Percentiles rank a stretch among this genome's conserved stretches.
Conservation (phyloP, 2,113 vertebrate genomes). For the Pseudorectes ferrugineus region DNA sequence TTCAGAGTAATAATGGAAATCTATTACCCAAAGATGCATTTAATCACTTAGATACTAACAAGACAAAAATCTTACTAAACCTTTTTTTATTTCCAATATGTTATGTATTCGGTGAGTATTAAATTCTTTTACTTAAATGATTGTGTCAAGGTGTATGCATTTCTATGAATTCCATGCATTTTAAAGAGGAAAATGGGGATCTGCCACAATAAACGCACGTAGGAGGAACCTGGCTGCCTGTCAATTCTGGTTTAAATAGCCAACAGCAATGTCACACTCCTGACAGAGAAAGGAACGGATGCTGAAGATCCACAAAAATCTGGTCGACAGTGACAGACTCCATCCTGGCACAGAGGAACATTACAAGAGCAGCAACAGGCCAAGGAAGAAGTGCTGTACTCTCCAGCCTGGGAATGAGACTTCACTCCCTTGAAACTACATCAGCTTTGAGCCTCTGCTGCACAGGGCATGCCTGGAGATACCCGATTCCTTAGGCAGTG, state of each 20-base stretch:
- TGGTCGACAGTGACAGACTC: neutral
- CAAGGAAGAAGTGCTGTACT: neutral
- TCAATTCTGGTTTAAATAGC: neutral
- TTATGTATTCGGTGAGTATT: neutral
- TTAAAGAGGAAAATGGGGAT: neutral
- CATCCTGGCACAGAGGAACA: neutral
- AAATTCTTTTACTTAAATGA: neutral
- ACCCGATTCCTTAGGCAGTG: neutral
- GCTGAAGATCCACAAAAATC: neutral
- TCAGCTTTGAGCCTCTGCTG: neutral
- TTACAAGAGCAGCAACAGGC: neutral
- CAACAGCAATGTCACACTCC: neutral
- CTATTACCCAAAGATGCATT: neutral
- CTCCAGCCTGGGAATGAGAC: neutral
- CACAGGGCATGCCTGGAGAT: neutral
- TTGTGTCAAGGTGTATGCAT: neutral
- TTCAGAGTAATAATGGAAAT: neutral
- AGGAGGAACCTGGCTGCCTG: neutral
- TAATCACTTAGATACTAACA: neutral
- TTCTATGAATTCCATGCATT: neutral
- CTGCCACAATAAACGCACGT: fast-evolving
- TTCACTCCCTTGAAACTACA: neutral
- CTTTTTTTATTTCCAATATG: neutral
- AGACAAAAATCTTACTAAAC: neutral
- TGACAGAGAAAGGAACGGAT: neutral